These are phyloP conservation scores for Myripristis murdjan DNA, from an alignment of 2,797 vertebrate species.

Conservation along the genomic window DNA sequence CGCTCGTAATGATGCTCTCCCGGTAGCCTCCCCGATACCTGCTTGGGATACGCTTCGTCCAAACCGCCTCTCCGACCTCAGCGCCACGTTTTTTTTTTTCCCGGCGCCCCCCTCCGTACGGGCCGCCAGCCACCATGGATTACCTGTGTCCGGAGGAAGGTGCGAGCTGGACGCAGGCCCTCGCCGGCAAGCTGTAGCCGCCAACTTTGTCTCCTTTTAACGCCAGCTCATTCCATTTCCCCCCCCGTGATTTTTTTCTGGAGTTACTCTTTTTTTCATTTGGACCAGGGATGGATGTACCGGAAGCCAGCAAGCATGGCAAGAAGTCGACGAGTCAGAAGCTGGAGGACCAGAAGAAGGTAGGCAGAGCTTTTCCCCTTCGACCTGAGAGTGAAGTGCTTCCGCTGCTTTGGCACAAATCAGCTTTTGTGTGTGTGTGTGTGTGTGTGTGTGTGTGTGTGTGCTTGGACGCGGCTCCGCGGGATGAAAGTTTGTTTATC, in stretches of 20 bases:
- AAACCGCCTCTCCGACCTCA: slow-evolving; percentile 3
- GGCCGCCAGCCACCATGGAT: slow-evolving; percentile 69
- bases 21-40: slow-evolving; percentile 35
- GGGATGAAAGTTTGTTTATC: slow-evolving; percentile 48
- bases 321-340: slow-evolving; percentile 97
- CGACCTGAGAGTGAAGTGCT: neutral
- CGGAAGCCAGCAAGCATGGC: slow-evolving; percentile 94
- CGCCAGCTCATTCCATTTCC: slow-evolving; percentile 25
- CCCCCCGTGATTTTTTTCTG: slow-evolving; percentile 69
- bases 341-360: slow-evolving; percentile 99
- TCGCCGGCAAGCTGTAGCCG: slow-evolving; percentile 74
- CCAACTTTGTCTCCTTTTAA: slow-evolving; percentile 44
- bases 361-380: slow-evolving; percentile 74
- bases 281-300: slow-evolving; percentile 94
- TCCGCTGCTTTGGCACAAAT: neutral
- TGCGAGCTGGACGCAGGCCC: slow-evolving; percentile 74
- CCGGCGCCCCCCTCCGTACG: too few species aligned
- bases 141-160: slow-evolving; percentile 75
- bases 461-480: neutral
- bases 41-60: slow-evolving; percentile 5
- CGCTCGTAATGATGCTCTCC: slow-evolving; percentile 26
- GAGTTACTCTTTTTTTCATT: slow-evolving; percentile 78
- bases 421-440: too few species aligned
- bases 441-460: slow-evolving; percentile 27
- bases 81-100: neutral